Percentiles rank a stretch among this genome's conserved stretches.
Evolutionary conservation across 2,797 vertebrate species (phyloP).

Genomic region (Platyrinchus mystaceus): DNA sequence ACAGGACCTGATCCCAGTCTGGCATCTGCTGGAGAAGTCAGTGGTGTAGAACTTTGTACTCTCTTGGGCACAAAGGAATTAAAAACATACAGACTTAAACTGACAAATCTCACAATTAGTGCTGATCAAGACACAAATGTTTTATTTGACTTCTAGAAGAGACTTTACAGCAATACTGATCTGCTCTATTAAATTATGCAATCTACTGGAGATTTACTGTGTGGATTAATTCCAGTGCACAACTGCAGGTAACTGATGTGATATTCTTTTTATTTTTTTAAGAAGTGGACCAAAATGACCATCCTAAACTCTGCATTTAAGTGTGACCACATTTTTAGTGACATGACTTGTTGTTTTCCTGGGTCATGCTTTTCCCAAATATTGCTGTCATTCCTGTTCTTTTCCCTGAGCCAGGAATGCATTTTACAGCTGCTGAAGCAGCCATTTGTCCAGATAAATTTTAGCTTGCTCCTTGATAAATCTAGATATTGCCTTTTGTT

Average conservation of each 20-base stretch:
- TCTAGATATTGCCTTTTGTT: neutral
- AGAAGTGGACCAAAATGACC: neutral
- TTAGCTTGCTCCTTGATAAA: neutral
- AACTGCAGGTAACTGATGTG: neutral
- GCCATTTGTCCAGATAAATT: neutral
- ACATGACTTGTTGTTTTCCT: neutral
- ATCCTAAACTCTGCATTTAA: neutral
- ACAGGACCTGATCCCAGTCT: neutral
- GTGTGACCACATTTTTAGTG: neutral
- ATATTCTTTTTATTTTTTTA: neutral
- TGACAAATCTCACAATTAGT: neutral
- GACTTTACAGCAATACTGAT: neutral
- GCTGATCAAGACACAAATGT: neutral
- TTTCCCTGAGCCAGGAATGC: neutral
- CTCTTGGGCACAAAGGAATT: neutral
- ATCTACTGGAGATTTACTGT: neutral
- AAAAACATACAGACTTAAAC: neutral
- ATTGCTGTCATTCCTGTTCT: neutral
- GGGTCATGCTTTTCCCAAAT: neutral
- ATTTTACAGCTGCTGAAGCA: neutral
- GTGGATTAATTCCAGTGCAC: neutral
- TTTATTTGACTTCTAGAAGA: neutral
- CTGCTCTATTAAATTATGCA: neutral
- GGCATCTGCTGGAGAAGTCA: neutral
- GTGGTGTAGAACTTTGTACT: neutral